Evolutionary conservation across 2,888 invertebrate species (phyloP), one percentile per base, ranked within the genome.

Genomic region (Trichogramma dendrolimi): DNA sequence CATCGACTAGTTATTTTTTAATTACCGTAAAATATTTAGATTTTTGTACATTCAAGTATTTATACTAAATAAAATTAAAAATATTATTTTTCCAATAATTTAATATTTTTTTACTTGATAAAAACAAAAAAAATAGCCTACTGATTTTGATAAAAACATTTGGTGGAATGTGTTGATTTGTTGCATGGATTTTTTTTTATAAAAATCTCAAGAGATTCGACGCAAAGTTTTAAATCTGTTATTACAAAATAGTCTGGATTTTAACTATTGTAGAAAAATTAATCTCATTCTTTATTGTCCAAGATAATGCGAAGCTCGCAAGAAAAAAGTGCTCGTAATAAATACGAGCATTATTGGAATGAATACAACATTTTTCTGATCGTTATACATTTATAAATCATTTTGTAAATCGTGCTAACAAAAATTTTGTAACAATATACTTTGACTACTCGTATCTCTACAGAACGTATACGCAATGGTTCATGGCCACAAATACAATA

Each of bases 151-250:
- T 27, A 27, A 27, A 27, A 27, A 27, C 27, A 14, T 48, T 3
- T n/a, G 48, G 27, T 55, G 50, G 39, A 50, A 62, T 39, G 53
- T 57, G 48, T 11, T 55, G 38, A 38, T 52, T 54, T 60, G 44
- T 5, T 61, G 27, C 3, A 10, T 46, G 10, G 54, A 50, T 49
- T 63, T 63, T 65, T 65, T 61, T 59, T 65, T 61, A 55, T 62
- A 62, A 60, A 66, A 66, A 69, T 66, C 62, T 62, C 59, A 61
- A 52, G 62, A 63, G 57, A 68, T 61, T 68, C 65, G 60, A 61
- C 52, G 53, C 51, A 61, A 40, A 41, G 47, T 46, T 66, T 68
- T 60, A 67, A 62, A 63, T 56, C 51, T 60, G 40, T 53, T 67
- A 63, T 49, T 67, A 67, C 55, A 67, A 69, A 67, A 69, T 66